Percentiles rank a stretch among this genome's conserved stretches.
Conservation (phyloP, 2,113 vertebrate species). For the Sclerurus mexicanus region DNA sequence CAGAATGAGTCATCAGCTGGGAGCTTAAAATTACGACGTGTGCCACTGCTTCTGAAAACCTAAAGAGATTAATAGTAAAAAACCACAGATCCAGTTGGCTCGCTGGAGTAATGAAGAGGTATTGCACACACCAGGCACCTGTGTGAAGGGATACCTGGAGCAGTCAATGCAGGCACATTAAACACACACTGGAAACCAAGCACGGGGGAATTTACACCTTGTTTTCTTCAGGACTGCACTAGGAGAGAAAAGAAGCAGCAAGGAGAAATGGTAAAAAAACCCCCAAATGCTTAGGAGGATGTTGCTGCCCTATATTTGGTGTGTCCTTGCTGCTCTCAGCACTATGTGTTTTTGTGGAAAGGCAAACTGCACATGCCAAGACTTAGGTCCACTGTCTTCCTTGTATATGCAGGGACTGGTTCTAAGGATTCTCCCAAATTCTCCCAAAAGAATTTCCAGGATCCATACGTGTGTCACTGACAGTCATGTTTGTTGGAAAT, state of each 20-base stretch:
- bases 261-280: neutral
- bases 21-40: slow-evolving; percentile 3
- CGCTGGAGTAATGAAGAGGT: slow-evolving; percentile 27
- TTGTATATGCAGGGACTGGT: neutral
- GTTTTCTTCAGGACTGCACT: neutral
- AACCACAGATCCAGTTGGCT: neutral
- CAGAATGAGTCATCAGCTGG: neutral
- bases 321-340: neutral
- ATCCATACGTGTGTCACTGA: neutral
- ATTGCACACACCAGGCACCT: slow-evolving; percentile 30
- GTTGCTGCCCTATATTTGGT: neutral
- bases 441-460: neutral
- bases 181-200: neutral
- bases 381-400: neutral
- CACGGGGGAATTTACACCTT: neutral
- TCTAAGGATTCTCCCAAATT: neutral
- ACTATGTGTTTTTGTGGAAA: neutral
- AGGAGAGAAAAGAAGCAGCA: neutral
- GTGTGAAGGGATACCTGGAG: slow-evolving; percentile 2
- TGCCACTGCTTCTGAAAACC: slow-evolving; percentile 4
- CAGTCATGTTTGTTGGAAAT: neutral
- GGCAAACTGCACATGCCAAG: neutral
- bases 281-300: neutral
- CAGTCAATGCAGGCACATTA: slow-evolving; percentile 12
- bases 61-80: slow-evolving; percentile 33